Evolutionary conservation across 2,797 vertebrate species (phyloP).

Genomic region (Falco concolor): DNA sequence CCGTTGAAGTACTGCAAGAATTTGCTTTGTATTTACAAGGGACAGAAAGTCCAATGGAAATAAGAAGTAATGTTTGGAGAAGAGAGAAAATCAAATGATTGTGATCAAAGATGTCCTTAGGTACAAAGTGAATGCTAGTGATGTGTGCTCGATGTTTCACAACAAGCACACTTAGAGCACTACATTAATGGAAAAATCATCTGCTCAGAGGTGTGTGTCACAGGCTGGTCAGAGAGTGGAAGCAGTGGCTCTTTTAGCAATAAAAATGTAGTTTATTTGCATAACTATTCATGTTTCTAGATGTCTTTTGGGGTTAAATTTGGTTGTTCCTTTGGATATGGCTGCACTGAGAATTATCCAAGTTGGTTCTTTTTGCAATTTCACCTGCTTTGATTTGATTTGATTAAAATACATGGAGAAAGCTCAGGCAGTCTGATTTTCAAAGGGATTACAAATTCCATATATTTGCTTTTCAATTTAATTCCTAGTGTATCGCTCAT

Average conservation of each 20-base stretch:
- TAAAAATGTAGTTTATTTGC: background rate
- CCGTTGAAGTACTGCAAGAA: background rate
- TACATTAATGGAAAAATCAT: background rate
- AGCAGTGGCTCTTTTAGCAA: background rate
- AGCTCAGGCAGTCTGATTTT: background rate
- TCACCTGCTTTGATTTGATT: background rate
- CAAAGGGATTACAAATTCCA: background rate
- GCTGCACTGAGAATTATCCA: background rate
- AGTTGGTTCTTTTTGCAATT: background rate
- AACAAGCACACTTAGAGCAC: background rate
- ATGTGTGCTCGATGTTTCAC: background rate
- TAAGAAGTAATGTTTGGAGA: background rate
- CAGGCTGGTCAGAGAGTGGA: background rate
- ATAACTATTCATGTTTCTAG: background rate
- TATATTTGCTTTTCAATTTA: background rate
- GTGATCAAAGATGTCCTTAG: background rate
- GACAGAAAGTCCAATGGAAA: background rate
- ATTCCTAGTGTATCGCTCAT: background rate
- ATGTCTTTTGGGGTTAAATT: background rate
- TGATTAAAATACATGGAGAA: background rate
- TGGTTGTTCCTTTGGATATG: background rate
- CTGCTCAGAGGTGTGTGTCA: background rate
- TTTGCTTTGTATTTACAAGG: background rate
- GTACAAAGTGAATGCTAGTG: background rate
- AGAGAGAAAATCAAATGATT: constrained; percentile 1